Evolutionary conservation across 2,113 vertebrate genomes (phyloP).

Genomic region (Oenanthe melanoleuca): DNA sequence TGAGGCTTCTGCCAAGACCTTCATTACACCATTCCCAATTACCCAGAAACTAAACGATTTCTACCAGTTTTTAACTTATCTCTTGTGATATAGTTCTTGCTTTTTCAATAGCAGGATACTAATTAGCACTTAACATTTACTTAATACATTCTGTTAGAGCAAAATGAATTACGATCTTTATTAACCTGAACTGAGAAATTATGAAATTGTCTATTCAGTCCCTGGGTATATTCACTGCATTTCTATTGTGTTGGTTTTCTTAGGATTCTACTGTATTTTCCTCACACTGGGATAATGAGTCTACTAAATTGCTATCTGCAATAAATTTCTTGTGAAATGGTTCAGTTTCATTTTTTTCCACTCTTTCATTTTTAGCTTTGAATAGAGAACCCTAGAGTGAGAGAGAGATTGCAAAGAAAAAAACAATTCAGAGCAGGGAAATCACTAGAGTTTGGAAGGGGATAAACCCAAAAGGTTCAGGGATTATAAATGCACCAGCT

Average conservation of each 20-base stretch:
- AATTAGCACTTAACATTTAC: constrained; percentile 64
- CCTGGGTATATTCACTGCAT: constrained; percentile 8
- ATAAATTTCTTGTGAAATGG: constrained; percentile 69
- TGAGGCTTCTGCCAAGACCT: neutral
- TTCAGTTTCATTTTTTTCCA: constrained; percentile 52
- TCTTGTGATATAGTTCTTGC: neutral
- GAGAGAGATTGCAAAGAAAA: constrained; percentile 46
- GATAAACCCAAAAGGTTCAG: constrained; percentile 20
- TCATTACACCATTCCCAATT: neutral
- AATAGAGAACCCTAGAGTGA: constrained; percentile 63
- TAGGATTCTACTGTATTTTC: constrained; percentile 57
- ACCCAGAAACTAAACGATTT: constrained; percentile 23
- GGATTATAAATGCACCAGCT: constrained; percentile 43
- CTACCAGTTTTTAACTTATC: neutral
- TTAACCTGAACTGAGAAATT: constrained; percentile 40
- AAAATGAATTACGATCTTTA: constrained; percentile 41
- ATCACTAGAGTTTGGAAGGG: constrained; percentile 50
- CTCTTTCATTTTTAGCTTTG: constrained; percentile 61
- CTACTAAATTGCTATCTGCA: constrained; percentile 65
- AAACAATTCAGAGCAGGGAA: constrained; percentile 63
- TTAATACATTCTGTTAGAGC: constrained; percentile 7
- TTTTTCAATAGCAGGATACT: constrained; percentile 40
- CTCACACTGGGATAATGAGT: constrained; percentile 70
- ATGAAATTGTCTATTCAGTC: constrained; percentile 19
- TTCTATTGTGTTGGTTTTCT: constrained; percentile 63